Base-by-base conservation (phyloP, 2,113 vertebrate genomes). In the Argyrosomus japonicus region DNA sequence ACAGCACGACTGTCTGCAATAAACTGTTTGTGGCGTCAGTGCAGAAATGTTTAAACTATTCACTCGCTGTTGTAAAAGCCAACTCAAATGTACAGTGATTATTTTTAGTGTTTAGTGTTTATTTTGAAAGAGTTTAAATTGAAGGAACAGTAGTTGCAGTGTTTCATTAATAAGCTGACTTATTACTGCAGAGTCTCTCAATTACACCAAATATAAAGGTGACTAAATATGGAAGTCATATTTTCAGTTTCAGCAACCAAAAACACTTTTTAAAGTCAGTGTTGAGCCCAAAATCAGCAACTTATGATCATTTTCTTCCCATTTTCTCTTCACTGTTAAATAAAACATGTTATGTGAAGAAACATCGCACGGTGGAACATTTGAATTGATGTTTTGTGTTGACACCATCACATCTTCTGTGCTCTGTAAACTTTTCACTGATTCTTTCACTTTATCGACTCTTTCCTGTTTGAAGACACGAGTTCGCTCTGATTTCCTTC, bases 401-500 rank as follows among this genome's bases (percentile, higher is more conserved):
- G 48, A 5, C 48, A 50, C 29, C 51, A 57, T 6, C 36, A 13
- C 19, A 15, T 45, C 43, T 17, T 12, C 21, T 27, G 14, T 43
- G 58, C 27, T 40, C 29, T 12, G 1, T 13, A 13, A 54, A 10
- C 21, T 18, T 75, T 10, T 48, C 21, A 62, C 45, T 53, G 12
- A 61, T 57, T 56, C 7, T 50, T 77, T 73, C 68, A 43, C 68
- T 74, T 32, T 15, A 74, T 47, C 0, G 29, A 50, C n/a, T 10
- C 25, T 68, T 81, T 73, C 54, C 54, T 77, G 43, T 47, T 56
- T 1, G 5, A 69, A 70, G 64, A 19, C 58, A 23, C 9, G 14
- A 50, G 6, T 21, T 79, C 6, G 6, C 13, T 9, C 53, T 53
- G 48, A 12, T 58, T 81, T 84, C 68, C 77, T 87, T 68, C 51